Evolutionary conservation across 2,888 invertebrate genomes (phyloP).

Genomic region (Aporophyla nigra): DNA sequence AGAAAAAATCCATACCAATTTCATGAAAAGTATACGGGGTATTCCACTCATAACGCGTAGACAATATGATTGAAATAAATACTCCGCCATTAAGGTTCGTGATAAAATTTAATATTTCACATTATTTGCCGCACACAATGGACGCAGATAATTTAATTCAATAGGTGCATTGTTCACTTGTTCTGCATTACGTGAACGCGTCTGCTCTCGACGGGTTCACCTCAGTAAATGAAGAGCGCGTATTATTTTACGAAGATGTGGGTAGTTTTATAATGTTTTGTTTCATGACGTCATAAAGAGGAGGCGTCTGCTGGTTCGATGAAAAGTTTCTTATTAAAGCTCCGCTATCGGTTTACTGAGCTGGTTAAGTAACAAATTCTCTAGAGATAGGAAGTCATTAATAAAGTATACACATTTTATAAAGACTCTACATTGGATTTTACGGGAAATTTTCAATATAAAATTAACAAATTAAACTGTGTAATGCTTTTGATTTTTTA

Average conservation of each 20-base stretch:
- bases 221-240: slow-evolving; percentile 17
- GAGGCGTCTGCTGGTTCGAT: neutral
- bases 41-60: slow-evolving; percentile 34
- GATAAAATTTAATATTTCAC: slow-evolving; percentile 59
- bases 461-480: neutral
- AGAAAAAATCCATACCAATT: neutral
- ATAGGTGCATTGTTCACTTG: slow-evolving; percentile 50
- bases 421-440: neutral
- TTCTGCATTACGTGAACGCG: slow-evolving; percentile 36
- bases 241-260: slow-evolving; percentile 16
- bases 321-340: slow-evolving; percentile 9
- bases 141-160: slow-evolving; percentile 53
- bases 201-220: slow-evolving; percentile 26
- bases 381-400: neutral
- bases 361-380: slow-evolving; percentile 7
- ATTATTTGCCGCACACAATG: slow-evolving; percentile 54
- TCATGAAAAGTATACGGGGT: neutral
- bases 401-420: neutral
- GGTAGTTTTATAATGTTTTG: slow-evolving; percentile 20
- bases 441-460: neutral
- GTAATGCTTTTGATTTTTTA: neutral
- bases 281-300: slow-evolving; percentile 6
- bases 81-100: slow-evolving; percentile 36
- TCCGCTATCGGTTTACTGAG: slow-evolving; percentile 1
- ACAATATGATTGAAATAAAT: slow-evolving; percentile 61